Evolutionary conservation across 2,797 vertebrate species (phyloP), one percentile per base, ranked within the genome.

Genomic region (Nasua narica): DNA sequence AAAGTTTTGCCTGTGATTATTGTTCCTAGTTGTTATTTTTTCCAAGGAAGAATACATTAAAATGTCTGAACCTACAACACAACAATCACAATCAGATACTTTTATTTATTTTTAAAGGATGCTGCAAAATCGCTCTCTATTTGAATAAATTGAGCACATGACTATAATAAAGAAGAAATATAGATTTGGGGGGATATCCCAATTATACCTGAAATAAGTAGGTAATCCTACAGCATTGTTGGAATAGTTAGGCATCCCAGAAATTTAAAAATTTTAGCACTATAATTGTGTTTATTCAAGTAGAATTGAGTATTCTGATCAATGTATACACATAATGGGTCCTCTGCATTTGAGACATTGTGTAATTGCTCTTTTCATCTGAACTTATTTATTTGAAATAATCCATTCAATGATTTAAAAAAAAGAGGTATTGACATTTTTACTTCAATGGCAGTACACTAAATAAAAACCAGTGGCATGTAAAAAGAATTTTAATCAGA

Each of bases 1-100:
- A 97, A 98, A 98, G 89, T 98, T 98, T 98, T 98, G 91, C 84
- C 78, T 97, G 92, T 81, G 37, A 98, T 98, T 98, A 96, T 97
- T 98, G 89, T 96, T 97, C 88, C 85, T 95, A 54, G 43, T 76
- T 97, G 89, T 95, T 90, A 15, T 89, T 79, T 86, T 79, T 56
- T 23, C 70, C 50, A 54, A 83, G 54, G 76, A 97, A 97, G 86
- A 98, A 97, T 95, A 78, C 48, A 94, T 97, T 97, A 91, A 98
- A 98, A 97, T 87, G 46, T 94, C 81, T 91, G 69, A 97, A 91
- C 91, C 85, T 98, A 94, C 90, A 97, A 92, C 98, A 98, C 95
- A 98, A 90, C 97, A 96, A 87, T 96, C 96, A 97, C 84, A 98
- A 91, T 98, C 95, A 97, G 90, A 98, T 98, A 96, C 95, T 95